phyloP scores from a whole-genome alignment of 2,888 invertebrate species.

The Chrysodeixis includens region DNA sequence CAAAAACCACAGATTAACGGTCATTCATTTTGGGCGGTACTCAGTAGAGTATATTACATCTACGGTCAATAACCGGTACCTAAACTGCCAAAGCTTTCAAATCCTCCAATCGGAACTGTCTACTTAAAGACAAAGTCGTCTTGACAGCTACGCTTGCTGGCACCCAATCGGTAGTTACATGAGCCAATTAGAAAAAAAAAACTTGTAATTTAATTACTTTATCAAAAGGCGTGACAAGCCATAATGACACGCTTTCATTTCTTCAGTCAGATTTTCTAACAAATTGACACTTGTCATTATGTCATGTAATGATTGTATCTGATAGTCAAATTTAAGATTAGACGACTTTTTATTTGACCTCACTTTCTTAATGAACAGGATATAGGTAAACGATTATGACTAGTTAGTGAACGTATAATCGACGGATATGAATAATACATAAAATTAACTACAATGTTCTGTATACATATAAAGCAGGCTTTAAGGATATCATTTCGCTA shows the following conservation, averaged over 20 bases:
- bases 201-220: slow-evolving; percentile 15
- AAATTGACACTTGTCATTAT: slow-evolving; percentile 50
- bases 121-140: neutral
- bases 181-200: slow-evolving; percentile 3
- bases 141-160: neutral
- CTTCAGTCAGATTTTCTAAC: slow-evolving; percentile 19
- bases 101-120: neutral
- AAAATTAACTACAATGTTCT: slow-evolving; percentile 33
- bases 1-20: neutral
- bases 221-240: slow-evolving; percentile 14
- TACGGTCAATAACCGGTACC: slow-evolving; percentile 3
- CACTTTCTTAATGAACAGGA: slow-evolving; percentile 54
- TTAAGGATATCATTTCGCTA: slow-evolving; percentile 12
- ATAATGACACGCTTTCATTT: slow-evolving; percentile 25
- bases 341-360: slow-evolving; percentile 44
- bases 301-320: slow-evolving; percentile 15
- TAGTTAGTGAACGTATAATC: slow-evolving; percentile 40
- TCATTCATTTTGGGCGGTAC: neutral
- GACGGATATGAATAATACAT: slow-evolving; percentile 43
- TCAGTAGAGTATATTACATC: neutral
- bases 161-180: slow-evolving; percentile 6
- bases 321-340: slow-evolving; percentile 8
- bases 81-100: neutral
- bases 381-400: slow-evolving; percentile 25
- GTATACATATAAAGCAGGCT: slow-evolving; percentile 19